Percentiles rank a stretch among this genome's conserved stretches.
phyloP scores from a whole-genome alignment of 1,140 invertebrate species.

The Oncopeltus fasciatus region DNA sequence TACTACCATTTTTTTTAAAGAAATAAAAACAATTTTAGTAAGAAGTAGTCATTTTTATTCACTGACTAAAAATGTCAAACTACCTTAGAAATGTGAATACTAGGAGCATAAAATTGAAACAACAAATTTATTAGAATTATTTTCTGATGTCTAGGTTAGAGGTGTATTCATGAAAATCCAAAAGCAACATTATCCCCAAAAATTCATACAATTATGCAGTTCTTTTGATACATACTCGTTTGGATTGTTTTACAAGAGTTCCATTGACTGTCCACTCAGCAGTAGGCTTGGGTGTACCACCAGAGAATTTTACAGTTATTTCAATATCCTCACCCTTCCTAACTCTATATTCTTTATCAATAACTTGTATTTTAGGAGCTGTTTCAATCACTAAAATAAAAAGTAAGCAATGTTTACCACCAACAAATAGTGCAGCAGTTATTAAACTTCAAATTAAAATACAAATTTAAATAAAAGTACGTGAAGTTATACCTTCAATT shows the following conservation, averaged over 20 bases:
- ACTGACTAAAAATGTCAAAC: no score
- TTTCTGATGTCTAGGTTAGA: no score
- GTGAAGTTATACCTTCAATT: conserved; percentile 52
- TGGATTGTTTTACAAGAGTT: conserved; percentile 45
- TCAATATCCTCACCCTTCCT: conserved; percentile 52
- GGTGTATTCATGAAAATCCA: no score
- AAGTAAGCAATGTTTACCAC: neutral
- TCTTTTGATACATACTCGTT: conserved; percentile 37
- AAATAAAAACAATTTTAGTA: no score
- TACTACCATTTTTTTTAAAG: no score
- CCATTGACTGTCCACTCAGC: conserved; percentile 62
- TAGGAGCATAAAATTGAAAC: no score
- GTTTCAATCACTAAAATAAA: conserved; percentile 34
- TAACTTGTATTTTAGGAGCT: conserved; percentile 47
- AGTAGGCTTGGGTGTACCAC: conserved; percentile 51
- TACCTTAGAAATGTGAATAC: no score
- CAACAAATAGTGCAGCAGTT: neutral
- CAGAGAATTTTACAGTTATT: conserved; percentile 53
- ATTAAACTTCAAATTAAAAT: neutral
- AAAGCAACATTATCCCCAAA: no score
- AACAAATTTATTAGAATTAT: no score
- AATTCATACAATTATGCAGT: no score
- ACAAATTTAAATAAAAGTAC: no score
- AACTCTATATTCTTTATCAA: conserved; percentile 46
- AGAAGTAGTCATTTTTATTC: no score